Conservation (phyloP, 2,888 invertebrate species). For the Meiosimyza decipiens region DNA sequence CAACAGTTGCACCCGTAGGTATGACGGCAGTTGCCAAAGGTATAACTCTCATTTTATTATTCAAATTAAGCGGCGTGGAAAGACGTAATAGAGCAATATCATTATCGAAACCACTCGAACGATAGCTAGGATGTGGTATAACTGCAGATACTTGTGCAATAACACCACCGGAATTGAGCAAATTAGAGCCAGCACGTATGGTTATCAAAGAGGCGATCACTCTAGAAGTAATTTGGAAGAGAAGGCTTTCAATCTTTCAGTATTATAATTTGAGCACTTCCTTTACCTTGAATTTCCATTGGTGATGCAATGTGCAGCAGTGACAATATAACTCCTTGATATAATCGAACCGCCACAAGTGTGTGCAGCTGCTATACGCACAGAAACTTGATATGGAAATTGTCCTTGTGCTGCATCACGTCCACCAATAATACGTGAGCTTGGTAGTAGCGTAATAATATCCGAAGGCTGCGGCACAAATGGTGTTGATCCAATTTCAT, state of each 20-base stretch:
- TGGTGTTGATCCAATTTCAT: no score
- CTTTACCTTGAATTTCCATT: not conserved
- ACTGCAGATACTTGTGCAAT: conserved; percentile 48
- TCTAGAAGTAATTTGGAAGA: conserved; percentile 42
- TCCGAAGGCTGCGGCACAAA: no score
- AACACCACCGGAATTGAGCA: conserved; percentile 47
- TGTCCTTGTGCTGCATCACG: conserved; percentile 47
- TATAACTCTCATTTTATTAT: conserved; percentile 49
- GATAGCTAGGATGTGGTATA: conserved; percentile 52
- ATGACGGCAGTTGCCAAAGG: conserved; percentile 50
- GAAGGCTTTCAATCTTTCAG: no score
- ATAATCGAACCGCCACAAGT: conserved; percentile 38
- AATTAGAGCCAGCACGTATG: conserved; percentile 54
- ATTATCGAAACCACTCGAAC: conserved; percentile 40
- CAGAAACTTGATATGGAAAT: conserved; percentile 56
- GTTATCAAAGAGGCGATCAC: conserved; percentile 44
- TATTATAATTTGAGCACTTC: not conserved
- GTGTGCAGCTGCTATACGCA: conserved; percentile 29
- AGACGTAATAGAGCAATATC: conserved; percentile 60
- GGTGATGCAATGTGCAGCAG: conserved; percentile 36
- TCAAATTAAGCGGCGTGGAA: conserved; percentile 42
- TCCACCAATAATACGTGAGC: conserved; percentile 47
- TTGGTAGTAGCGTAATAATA: not conserved
- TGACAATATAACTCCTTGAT: conserved; percentile 27
- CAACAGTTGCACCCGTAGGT: conserved; percentile 46